phyloP scores from a whole-genome alignment of 2,888 invertebrate genomes.

The Prionchulus punctatus region DNA sequence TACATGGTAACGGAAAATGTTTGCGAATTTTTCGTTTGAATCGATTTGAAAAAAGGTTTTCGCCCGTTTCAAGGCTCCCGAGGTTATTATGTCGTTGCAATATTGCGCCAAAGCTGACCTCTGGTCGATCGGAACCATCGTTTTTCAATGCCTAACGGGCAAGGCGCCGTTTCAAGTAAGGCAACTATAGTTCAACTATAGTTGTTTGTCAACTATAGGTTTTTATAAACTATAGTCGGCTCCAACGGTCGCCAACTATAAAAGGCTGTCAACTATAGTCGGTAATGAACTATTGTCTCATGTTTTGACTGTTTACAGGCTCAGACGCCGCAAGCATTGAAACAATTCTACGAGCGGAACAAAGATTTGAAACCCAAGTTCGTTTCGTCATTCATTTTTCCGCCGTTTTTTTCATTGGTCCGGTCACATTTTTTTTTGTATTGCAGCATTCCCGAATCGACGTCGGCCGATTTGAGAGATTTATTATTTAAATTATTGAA shows the following conservation, averaged over 20 bases:
- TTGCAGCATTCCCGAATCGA: constrained; percentile 74
- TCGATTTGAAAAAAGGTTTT: too few species aligned
- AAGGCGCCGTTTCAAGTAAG: constrained; percentile 69
- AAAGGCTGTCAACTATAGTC: too few species aligned
- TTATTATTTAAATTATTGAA: constrained; percentile 59
- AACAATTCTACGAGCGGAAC: constrained; percentile 89
- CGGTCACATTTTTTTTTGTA: constrained; percentile 8
- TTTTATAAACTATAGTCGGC: too few species aligned
- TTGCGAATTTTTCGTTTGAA: constrained; percentile 12
- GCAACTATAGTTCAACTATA: constrained; percentile 3
- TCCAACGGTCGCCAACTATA: too few species aligned
- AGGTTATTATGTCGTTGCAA: constrained; percentile 95
- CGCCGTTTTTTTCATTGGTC: background rate
- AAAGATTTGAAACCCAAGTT: constrained; percentile 36
- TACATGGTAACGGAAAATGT: constrained; percentile 97
- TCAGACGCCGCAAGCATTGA: constrained; percentile 87
- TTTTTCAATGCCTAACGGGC: constrained; percentile 92
- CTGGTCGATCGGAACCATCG: constrained; percentile 96
- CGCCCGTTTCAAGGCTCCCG: constrained; percentile 79
- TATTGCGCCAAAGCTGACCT: constrained; percentile 98
- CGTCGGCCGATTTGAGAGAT: constrained; percentile 71
- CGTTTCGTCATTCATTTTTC: constrained; percentile 4
- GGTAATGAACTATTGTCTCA: constrained; percentile 7
- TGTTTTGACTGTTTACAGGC: too few species aligned
- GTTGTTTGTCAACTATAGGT: too few species aligned